phyloP scores from a whole-genome alignment of 1,140 invertebrate species.

The Aphelenchoides besseyi region DNA sequence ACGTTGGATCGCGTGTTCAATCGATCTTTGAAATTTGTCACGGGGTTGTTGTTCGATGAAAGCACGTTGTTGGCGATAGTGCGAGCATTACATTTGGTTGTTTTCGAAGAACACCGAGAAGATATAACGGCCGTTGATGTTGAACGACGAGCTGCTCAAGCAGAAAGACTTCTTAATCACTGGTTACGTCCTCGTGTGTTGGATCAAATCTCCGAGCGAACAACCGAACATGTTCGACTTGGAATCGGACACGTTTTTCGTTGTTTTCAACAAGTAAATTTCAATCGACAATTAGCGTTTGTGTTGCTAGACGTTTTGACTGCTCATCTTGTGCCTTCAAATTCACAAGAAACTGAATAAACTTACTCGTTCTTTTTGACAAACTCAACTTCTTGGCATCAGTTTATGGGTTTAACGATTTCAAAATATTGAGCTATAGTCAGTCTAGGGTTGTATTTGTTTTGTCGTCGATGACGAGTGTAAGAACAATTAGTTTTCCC shows the following conservation, averaged over 20 bases:
- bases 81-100: background rate
- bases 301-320: background rate
- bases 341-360: background rate
- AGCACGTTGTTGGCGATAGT: background rate
- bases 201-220: background rate
- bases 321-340: background rate
- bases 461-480: too few relatives aligned
- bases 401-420: too few relatives aligned
- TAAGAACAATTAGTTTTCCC: too few relatives aligned
- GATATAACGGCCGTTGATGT: background rate
- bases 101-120: background rate
- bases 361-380: too few relatives aligned
- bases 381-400: background rate
- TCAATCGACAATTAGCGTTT: slow-evolving; percentile 9
- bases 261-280: background rate
- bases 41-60: background rate
- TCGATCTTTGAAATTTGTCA: background rate
- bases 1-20: background rate
- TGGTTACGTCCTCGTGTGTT: background rate
- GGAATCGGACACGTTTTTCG: background rate
- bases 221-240: background rate
- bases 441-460: too few relatives aligned
- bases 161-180: background rate
- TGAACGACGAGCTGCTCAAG: background rate
- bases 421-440: too few relatives aligned